Conservation (phyloP, 2,113 vertebrate species). For the Anhinga anhinga region DNA sequence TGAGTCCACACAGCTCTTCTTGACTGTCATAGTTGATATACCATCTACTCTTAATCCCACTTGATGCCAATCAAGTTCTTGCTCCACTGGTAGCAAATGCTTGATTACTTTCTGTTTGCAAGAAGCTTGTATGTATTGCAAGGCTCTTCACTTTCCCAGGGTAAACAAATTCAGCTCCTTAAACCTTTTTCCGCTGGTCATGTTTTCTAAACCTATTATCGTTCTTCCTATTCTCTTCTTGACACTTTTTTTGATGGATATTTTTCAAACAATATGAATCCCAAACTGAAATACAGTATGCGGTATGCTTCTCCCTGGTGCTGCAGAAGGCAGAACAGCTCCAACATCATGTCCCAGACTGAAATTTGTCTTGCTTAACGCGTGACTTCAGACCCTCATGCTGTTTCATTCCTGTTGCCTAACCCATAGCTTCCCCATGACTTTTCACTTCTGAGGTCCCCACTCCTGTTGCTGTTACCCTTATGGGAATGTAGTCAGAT, state of each 20-base stretch:
- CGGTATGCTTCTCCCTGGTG: not conserved
- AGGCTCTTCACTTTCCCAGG: not conserved
- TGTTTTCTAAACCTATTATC: not conserved
- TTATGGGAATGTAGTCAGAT: not conserved
- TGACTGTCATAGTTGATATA: not conserved
- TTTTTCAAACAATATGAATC: not conserved
- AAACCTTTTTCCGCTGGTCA: not conserved
- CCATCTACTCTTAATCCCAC: not conserved
- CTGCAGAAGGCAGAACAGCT: not conserved
- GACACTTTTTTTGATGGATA: not conserved
- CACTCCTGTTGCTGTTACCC: not conserved
- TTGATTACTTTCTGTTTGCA: not conserved
- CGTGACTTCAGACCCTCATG: not conserved
- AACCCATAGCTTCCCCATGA: not conserved
- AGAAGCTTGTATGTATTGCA: not conserved
- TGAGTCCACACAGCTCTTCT: not conserved
- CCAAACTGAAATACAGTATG: not conserved
- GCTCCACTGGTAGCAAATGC: not conserved
- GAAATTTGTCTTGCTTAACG: rapidly evolving
- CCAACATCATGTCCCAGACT: not conserved
- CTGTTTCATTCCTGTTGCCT: not conserved
- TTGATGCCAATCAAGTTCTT: not conserved
- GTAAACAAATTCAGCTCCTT: not conserved
- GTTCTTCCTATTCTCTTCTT: not conserved
- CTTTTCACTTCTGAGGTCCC: not conserved